Evolutionary conservation across 2,888 invertebrate species (phyloP).

Genomic region (Torymus tubicola): DNA sequence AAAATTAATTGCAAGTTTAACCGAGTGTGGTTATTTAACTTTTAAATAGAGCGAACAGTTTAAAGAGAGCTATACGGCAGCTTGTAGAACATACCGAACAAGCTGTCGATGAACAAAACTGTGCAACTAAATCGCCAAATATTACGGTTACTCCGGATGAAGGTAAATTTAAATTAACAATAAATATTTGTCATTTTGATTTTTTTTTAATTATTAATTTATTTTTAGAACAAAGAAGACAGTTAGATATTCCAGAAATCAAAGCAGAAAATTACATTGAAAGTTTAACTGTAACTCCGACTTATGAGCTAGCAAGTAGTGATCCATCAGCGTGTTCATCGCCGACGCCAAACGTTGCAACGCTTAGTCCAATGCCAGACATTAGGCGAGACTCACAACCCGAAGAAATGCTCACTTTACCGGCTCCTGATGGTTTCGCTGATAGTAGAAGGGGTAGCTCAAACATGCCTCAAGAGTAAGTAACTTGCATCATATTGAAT

Average conservation of each 20-base stretch:
- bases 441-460: conserved; percentile 83
- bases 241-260: conserved; percentile 63
- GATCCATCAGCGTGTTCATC: conserved; percentile 78
- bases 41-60: conserved; percentile 85
- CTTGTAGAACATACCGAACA: conserved; percentile 89
- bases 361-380: conserved; percentile 83
- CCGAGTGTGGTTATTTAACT: not conserved
- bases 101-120: conserved; percentile 81
- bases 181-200: conserved; percentile 3
- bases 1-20: not conserved
- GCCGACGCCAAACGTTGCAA: conserved; percentile 79
- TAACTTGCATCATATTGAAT: not conserved
- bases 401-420: conserved; percentile 81
- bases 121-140: conserved; percentile 68
- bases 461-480: conserved; percentile 67
- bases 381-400: conserved; percentile 81
- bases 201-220: not conserved
- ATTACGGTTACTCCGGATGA: conserved; percentile 65
- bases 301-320: conserved; percentile 71
- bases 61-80: conserved; percentile 88
- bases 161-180: conserved; percentile 21
- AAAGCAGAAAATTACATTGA: conserved; percentile 62
- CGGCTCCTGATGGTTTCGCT: conserved; percentile 89
- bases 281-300: conserved; percentile 70
- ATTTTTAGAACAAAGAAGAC: conserved; percentile 61